phyloP scores from a whole-genome alignment of 2,113 vertebrate genomes.

The Crotalus horridus region DNA sequence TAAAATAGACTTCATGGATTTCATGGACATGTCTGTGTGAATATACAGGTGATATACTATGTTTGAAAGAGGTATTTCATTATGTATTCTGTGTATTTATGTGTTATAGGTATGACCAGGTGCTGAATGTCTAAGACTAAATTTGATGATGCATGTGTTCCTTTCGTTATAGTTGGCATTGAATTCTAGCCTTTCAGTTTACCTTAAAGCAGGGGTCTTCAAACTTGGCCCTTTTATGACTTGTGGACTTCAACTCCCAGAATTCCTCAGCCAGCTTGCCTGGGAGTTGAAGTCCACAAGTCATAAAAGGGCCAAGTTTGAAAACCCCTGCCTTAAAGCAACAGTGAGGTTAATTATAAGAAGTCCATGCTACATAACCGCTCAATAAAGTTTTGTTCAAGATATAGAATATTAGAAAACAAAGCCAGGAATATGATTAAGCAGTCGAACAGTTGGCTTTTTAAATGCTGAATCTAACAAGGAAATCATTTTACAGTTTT shows the following conservation, averaged over 20 bases:
- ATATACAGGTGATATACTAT: background rate
- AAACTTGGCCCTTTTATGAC: too few species aligned
- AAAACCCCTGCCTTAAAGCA: background rate
- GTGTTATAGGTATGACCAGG: background rate
- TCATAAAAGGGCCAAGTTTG: too few species aligned
- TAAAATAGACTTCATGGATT: background rate
- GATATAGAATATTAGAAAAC: background rate
- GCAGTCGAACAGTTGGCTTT: background rate
- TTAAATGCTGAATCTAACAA: background rate
- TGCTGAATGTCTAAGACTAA: slow-evolving; percentile 10
- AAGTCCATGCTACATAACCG: background rate
- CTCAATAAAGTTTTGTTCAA: background rate
- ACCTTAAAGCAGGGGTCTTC: background rate
- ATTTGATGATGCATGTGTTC: background rate
- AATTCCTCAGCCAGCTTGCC: too few species aligned
- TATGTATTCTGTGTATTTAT: rapidly evolving
- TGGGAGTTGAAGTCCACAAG: too few species aligned
- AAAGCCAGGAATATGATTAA: background rate
- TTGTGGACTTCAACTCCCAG: too few species aligned
- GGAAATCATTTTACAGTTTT: slow-evolving; percentile 4
- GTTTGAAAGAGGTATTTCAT: background rate
- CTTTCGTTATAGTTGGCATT: slow-evolving; percentile 2
- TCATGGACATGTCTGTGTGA: background rate
- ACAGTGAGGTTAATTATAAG: background rate
- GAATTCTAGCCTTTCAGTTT: background rate